phyloP scores from a whole-genome alignment of 2,113 vertebrate genomes.

The Picathartes gymnocephalus region DNA sequence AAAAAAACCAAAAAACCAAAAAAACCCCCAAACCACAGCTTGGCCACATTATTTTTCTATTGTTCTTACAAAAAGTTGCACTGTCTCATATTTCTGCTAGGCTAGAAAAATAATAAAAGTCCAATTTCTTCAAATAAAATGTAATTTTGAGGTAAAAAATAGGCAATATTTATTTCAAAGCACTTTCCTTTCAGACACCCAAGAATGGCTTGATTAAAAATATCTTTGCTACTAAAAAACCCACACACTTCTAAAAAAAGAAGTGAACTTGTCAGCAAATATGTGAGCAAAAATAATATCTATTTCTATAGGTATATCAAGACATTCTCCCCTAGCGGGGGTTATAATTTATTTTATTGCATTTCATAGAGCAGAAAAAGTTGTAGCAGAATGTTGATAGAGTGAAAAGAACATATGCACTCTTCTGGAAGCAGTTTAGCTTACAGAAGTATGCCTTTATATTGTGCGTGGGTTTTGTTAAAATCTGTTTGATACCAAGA shows the following conservation, averaged over 20 bases:
- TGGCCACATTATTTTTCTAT: background rate
- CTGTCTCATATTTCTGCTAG: background rate
- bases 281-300: background rate
- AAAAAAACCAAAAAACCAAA: background rate
- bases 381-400: background rate
- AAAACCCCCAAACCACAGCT: background rate
- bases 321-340: background rate
- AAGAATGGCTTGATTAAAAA: background rate
- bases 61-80: constrained; percentile 31
- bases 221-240: background rate
- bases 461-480: background rate
- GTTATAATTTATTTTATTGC: background rate
- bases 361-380: background rate
- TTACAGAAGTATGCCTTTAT: background rate
- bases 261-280: background rate
- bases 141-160: background rate
- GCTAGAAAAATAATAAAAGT: background rate
- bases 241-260: background rate
- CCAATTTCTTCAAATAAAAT: background rate
- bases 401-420: background rate
- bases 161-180: background rate
- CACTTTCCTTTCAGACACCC: background rate
- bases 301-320: background rate
- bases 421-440: background rate
- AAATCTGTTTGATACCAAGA: constrained; percentile 15